Base-by-base conservation (phyloP, 2,888 invertebrate species). In the Drosophila phalerata region DNA sequence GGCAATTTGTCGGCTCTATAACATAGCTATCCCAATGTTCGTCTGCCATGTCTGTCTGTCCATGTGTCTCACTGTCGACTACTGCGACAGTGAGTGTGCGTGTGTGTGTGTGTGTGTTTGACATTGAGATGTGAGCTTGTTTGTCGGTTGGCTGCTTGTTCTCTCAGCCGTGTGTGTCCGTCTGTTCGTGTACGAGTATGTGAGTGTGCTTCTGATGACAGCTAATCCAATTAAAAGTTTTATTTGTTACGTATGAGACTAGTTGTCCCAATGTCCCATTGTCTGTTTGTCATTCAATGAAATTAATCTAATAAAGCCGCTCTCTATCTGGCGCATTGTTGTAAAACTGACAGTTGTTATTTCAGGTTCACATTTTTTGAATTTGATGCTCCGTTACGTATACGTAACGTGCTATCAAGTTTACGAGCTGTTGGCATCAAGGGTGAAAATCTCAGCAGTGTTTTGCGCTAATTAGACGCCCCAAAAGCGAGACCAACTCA, bases 221-320 rank as follows among this genome's bases (percentile, higher is more conserved):
- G 84, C 85, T 90, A 91, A 90, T 90, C 90, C 90, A 90, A 91
- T 90, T 90, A 91, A 89, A 90, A 90, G 79, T 90, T 90, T 88
- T 88, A 88, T 88, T 85, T 88, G 83, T 82, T 81, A 79, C 85
- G 80, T 85, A 80, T 79, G 76, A 79, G 77, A 78, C 56, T 76
- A 56, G 64, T 69, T 67, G 64, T 61, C 52, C 62, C 62, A 32
- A 43, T 57, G 56, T 56, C 34, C 40, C 53, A 19, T 53, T 74
- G 56, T 45, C 48, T 17, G 22, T 43, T 25, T 57, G 57, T 45
- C 57, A 57, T 47, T 75, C 81, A 77, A 58, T 67, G 70, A 69
- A 85, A 86, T 88, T 75, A 85, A 86, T 88, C 82, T 85, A 87
- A 85, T 85, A 87, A 76, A 84, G 77, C 82, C 67, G 66, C 73